Conservation (phyloP, 2,888 invertebrate species). For the Epinotia demarniana region DNA sequence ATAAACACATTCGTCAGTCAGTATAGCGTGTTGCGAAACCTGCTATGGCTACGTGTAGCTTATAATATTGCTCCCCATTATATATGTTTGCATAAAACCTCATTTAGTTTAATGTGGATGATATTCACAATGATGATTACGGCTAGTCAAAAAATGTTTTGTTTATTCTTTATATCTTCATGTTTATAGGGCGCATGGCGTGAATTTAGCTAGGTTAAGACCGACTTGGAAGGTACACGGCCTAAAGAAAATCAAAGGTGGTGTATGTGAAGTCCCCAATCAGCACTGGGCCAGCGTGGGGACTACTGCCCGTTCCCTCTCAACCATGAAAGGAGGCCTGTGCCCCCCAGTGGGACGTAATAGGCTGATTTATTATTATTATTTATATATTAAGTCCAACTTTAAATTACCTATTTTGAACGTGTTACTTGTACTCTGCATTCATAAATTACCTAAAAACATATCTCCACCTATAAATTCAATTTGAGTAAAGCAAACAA, state of each 20-base stretch:
- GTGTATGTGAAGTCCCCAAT: too few relatives aligned
- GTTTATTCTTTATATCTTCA: not conserved
- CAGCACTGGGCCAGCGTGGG: too few relatives aligned
- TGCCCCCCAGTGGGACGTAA: too few relatives aligned
- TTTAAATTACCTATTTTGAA: too few relatives aligned
- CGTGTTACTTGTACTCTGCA: not conserved
- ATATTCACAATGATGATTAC: constrained; percentile 62
- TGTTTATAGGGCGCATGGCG: not conserved
- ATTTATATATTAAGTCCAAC: not conserved
- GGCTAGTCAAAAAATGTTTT: constrained; percentile 25
- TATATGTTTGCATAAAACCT: constrained; percentile 50
- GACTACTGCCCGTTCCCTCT: too few relatives aligned
- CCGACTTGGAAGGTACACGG: not conserved
- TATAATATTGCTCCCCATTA: constrained; percentile 45
- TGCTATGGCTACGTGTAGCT: constrained; percentile 44
- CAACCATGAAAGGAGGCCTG: too few relatives aligned
- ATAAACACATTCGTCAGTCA: constrained; percentile 75
- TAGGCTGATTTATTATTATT: too few relatives aligned
- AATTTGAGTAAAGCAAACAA: too few relatives aligned
- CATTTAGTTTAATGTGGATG: constrained; percentile 52
- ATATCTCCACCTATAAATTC: not conserved
- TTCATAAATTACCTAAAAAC: not conserved
- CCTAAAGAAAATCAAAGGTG: too few relatives aligned
- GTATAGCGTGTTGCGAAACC: constrained; percentile 45
- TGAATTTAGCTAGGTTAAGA: not conserved